Evolutionary conservation across 2,888 invertebrate genomes (phyloP), one percentile per base, ranked within the genome.

Genomic region (Drosophila peninsularis): DNA sequence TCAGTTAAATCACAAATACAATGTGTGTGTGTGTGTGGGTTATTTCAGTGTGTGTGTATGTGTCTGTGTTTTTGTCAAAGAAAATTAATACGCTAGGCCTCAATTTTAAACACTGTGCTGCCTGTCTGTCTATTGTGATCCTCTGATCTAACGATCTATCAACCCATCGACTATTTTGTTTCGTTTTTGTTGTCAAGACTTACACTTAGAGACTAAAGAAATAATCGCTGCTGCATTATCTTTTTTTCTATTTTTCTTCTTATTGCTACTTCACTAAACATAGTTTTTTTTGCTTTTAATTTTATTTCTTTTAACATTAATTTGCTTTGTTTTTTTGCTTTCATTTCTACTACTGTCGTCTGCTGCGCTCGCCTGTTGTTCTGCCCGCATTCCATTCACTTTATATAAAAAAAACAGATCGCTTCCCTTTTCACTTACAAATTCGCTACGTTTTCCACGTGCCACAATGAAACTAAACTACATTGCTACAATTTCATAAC

Each of bases 1-100:
- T 75, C 19, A 61, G 37, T 71, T 67, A 78, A 82, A 84, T 79
- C 81, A 82, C 81, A 82, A 82, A 82, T 84, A 84, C 81, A 73
- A 70, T 78, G 41, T 62, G 53, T 55, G 65, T 75, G 71, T 62
- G 49, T 67, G 17, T 57, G 49, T 68, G 52, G 45, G 13, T 49
- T 19, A 9, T 36, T n/a, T 47, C 49, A 27, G 50, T 56, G 42
- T 61, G 54, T 37, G 41, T 65, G 62, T 32, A 17, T 11, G 41
- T 19, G 19, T 71, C 41, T 24, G 24, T 24, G 47, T 66, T 19
- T 64, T 54, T 62, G 52, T 66, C 24, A 67, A 64, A 64, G 58
- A 76, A 78, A 76, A 76, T 68, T 80, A 82, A 82, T 75, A 70
- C 60, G 69, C 60, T 76, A 69, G 66, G 69, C 49, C 74, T 58